Conservation (phyloP, 1,140 invertebrate genomes). For the Cephus cinctus region DNA sequence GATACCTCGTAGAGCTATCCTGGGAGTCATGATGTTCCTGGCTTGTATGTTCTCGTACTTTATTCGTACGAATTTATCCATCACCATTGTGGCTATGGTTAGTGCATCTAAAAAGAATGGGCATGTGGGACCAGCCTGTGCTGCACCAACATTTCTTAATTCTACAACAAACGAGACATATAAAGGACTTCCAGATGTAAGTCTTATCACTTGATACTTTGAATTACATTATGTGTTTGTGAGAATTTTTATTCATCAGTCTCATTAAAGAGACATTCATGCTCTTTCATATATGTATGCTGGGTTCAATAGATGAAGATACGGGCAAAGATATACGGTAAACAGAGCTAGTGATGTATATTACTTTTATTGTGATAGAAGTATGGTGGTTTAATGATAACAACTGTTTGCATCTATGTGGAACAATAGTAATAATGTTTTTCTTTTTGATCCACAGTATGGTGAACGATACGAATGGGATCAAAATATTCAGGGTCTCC, state of each 20-base stretch:
- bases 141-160: constrained; percentile 17
- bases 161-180: constrained; percentile 6
- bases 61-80: constrained; percentile 71
- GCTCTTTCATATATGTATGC: too few relatives aligned
- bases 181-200: constrained; percentile 22
- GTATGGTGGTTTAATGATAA: too few relatives aligned
- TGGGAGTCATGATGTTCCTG: constrained; percentile 71
- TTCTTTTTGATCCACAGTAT: constrained; percentile 39
- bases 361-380: too few relatives aligned
- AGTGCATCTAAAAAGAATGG: constrained; percentile 31
- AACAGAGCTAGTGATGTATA: too few relatives aligned
- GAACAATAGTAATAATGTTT: constrained; percentile 15
- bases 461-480: constrained; percentile 63
- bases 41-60: constrained; percentile 73
- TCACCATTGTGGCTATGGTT: constrained; percentile 74
- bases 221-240: too few relatives aligned
- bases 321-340: too few relatives aligned
- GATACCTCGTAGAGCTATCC: constrained; percentile 54
- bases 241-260: too few relatives aligned
- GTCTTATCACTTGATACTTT: constrained; percentile 9
- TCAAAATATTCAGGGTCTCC: constrained; percentile 61
- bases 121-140: constrained; percentile 15
- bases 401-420: too few relatives aligned
- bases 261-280: too few relatives aligned
- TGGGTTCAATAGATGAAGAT: too few relatives aligned